These are phyloP conservation scores for Boloria selene DNA, from an alignment of 2,888 invertebrate species.

Conservation along the genomic window DNA sequence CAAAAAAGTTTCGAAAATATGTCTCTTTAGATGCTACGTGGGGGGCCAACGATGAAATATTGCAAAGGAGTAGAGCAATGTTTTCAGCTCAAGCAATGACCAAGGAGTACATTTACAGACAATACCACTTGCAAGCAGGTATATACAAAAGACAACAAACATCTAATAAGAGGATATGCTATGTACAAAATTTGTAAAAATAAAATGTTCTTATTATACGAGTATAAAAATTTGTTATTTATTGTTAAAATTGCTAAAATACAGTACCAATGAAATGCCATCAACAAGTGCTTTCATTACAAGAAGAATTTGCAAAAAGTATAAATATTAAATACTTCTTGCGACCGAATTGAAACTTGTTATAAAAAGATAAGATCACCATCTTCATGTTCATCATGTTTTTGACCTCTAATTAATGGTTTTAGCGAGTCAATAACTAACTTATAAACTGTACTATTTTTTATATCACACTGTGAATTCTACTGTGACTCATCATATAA, in stretches of 20 bases:
- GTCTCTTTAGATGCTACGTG: constrained; percentile 57
- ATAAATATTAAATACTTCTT: no score
- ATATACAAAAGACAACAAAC: constrained; percentile 58
- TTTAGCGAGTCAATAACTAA: neutral
- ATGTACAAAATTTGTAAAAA: constrained; percentile 44
- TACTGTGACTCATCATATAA: constrained; percentile 56
- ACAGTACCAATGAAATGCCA: no score
- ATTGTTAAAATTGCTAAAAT: no score
- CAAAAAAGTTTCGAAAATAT: constrained; percentile 44
- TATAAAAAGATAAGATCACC: no score
- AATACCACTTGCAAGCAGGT: constrained; percentile 72
- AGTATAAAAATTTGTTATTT: neutral
- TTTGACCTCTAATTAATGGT: neutral
- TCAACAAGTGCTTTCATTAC: no score
- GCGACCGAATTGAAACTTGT: no score
- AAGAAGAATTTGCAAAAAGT: no score
- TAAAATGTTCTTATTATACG: constrained; percentile 43
- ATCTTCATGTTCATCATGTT: no score
- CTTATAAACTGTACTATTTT: constrained; percentile 4
- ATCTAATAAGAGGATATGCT: constrained; percentile 51
- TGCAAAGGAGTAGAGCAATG: constrained; percentile 72
- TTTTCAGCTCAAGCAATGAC: constrained; percentile 78
- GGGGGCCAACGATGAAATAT: constrained; percentile 64
- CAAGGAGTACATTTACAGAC: constrained; percentile 76
- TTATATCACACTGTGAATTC: constrained; percentile 10